These are phyloP conservation scores for Tetropium fuscum DNA, from an alignment of 2,888 invertebrate species.

Conservation along the genomic window DNA sequence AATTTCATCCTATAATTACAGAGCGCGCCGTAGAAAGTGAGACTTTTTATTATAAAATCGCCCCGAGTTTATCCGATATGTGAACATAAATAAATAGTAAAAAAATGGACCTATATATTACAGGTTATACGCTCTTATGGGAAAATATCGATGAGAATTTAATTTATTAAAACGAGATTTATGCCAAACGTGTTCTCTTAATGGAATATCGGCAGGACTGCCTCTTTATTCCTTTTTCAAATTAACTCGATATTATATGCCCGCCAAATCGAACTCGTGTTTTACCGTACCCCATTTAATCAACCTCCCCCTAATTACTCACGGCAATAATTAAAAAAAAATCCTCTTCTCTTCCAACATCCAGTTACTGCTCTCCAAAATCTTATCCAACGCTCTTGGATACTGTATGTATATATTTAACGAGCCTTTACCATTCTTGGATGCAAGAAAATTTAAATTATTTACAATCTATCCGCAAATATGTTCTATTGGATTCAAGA, in stretches of 20 bases:
- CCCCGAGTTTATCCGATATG: constrained; percentile 53
- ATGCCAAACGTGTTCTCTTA: constrained; percentile 58
- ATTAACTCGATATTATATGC: constrained; percentile 49
- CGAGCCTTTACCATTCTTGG: no score
- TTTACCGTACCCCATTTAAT: constrained; percentile 34
- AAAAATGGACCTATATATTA: constrained; percentile 62
- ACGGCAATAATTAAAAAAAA: constrained; percentile 35
- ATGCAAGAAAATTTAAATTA: no score
- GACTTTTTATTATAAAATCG: constrained; percentile 61
- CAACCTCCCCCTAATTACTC: constrained; percentile 42
- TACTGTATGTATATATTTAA: no score
- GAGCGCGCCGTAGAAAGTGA: constrained; percentile 60
- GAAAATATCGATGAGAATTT: constrained; percentile 57
- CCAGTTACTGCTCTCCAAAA: no score
- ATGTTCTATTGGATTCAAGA: no score
- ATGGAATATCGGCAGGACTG: constrained; percentile 54
- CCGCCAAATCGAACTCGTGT: constrained; percentile 41
- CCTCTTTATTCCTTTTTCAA: constrained; percentile 48
- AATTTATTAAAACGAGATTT: constrained; percentile 61
- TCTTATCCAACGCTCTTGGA: no score
- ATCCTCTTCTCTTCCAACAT: no score
- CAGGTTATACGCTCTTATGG: constrained; percentile 53
- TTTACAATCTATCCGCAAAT: no score
- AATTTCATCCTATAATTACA: constrained; percentile 60
- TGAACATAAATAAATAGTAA: constrained; percentile 60